A percentile compares a stretch with the other conserved stretches of the same genome.
Conservation (phyloP, 2,113 vertebrate species). For the Trichomycterus rosablanca region DNA sequence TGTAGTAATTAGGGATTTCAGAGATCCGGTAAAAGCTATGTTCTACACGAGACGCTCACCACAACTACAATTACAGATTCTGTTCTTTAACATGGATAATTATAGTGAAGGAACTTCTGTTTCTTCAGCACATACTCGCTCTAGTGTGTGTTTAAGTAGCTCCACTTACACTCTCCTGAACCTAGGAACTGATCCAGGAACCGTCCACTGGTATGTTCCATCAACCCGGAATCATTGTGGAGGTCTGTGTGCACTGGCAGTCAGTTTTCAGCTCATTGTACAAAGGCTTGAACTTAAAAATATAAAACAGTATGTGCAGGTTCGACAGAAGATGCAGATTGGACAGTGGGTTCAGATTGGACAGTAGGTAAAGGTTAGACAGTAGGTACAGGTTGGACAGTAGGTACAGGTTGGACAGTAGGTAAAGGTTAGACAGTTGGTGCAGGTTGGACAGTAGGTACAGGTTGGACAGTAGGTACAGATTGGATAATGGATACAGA, state of each 20-base stretch:
- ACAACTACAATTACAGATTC: conserved; percentile 13
- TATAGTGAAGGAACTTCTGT: conserved; percentile 3
- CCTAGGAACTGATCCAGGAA: too few species aligned
- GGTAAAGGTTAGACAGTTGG: too few species aligned
- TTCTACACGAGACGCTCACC: conserved; percentile 16
- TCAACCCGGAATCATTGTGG: too few species aligned
- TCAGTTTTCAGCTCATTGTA: too few species aligned
- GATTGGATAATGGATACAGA: too few species aligned
- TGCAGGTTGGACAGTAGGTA: too few species aligned
- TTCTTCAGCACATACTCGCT: background rate
- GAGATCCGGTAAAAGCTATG: conserved; percentile 1
- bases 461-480: too few species aligned
- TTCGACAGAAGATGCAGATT: background rate
- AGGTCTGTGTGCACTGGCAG: too few species aligned
- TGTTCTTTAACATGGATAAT: conserved; percentile 19
- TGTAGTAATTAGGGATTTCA: conserved; percentile 1
- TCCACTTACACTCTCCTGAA: background rate
- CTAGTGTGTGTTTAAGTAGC: background rate
- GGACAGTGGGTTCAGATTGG: too few species aligned
- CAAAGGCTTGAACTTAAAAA: too few species aligned
- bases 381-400: background rate
- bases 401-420: too few species aligned
- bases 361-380: background rate
- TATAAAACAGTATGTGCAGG: background rate
- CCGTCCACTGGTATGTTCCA: too few species aligned